Base-by-base conservation (phyloP, 1,140 invertebrate species). In the Heliconius eleuchia region DNA sequence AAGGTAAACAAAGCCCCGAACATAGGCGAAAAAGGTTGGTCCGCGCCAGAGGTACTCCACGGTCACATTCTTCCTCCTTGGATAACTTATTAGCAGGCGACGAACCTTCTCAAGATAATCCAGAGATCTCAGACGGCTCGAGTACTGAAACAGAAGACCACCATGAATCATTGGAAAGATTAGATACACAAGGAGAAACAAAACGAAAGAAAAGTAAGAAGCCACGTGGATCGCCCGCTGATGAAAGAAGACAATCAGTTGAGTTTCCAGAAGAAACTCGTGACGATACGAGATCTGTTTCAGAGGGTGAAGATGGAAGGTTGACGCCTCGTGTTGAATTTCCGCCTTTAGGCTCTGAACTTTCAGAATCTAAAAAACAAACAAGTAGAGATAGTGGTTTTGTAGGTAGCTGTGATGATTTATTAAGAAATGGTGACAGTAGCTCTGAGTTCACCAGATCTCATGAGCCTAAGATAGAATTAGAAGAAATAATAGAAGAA, bases 311-410 rank as follows among this genome's bases (percentile, higher is more conserved):
- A 86, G 96, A 96, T 60, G 95, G 96, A 57, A 94, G 96, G 60
- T 95, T 95, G 84, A 96, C 96, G n/a, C 96, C 96, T 3, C 95
- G 97, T 82, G 96, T 96, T 0, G 96, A 96, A 82, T 95, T 95
- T 84, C 92, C 92, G 85, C 92, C 94, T 71, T 91, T 95, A 73
- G 93, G 93, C 79, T 94, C 91, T 79, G 95, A 95, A 86, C 88
- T 95, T 46, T 95, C 94, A 72, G 95, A 95, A 87, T 95, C 93
- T 70, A 95, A 95, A 77, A 97, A 97, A 87, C 97, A 98, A 86
- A 97, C 97, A 78, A 98, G 97, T 85, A 95, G 97, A 76, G 97
- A 98, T 89, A 98, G 97, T 83, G 97, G 97, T 5, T 98, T 98
- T 84, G 96, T 98, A 55, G 98, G 97, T 5, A 98, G 97, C 87